phyloP scores from a whole-genome alignment of 2,888 invertebrate genomes.

The Malacosoma neustria region DNA sequence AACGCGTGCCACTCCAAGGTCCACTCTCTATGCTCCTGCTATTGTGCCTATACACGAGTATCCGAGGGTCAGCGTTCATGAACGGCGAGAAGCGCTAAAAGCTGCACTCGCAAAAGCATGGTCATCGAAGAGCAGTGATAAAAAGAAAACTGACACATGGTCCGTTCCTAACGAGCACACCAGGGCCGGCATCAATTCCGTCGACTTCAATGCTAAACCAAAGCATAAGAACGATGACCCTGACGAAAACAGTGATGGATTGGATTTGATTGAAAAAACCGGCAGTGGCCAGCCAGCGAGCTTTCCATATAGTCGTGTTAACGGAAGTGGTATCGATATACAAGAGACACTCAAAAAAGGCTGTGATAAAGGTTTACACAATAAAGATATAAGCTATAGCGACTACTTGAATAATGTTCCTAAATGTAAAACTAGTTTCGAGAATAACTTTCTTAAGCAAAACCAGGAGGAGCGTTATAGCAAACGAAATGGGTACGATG shows the following conservation, averaged over 20 bases:
- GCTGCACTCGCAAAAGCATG: conserved; percentile 69
- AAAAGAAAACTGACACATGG: conserved; percentile 65
- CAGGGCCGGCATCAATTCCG: conserved; percentile 46
- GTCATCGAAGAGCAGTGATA: conserved; percentile 61
- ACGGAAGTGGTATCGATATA: conserved; percentile 60
- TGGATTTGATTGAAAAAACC: conserved; percentile 40
- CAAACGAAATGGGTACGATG: conserved; percentile 63
- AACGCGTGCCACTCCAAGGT: conserved; percentile 66
- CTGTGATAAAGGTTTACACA: conserved; percentile 72
- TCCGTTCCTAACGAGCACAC: conserved; percentile 52
- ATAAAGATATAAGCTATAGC: conserved; percentile 60
- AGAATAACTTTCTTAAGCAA: conserved; percentile 67
- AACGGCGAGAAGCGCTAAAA: conserved; percentile 66
- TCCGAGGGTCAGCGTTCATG: conserved; percentile 73
- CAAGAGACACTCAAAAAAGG: conserved; percentile 67
- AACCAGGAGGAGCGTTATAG: conserved; percentile 59
- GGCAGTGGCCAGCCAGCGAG: conserved; percentile 49
- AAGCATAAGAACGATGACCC: conserved; percentile 50
- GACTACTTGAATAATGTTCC: conserved; percentile 70
- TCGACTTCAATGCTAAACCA: conserved; percentile 47
- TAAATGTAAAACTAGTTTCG: conserved; percentile 70
- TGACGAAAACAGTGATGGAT: conserved; percentile 56
- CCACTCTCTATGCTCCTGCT: conserved; percentile 66
- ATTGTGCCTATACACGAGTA: conserved; percentile 77
- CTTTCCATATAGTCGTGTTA: conserved; percentile 48